Percentiles rank a stretch among this genome's conserved stretches.
Evolutionary conservation across 2,888 invertebrate genomes (phyloP).

Genomic region (Neoitamus cyanurus): DNA sequence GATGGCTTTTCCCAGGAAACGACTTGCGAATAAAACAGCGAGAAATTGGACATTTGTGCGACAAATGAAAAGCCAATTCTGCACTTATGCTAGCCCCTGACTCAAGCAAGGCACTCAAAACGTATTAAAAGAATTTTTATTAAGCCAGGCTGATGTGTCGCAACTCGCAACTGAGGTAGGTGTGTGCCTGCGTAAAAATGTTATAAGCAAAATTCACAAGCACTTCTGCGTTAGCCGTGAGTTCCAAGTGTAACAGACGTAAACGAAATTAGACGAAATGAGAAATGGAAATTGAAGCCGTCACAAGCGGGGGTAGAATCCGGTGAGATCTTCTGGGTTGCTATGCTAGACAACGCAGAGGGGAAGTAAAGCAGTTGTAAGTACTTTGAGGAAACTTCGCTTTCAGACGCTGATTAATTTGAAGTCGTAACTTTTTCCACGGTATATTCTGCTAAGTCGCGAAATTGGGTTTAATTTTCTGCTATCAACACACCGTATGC

Average conservation of each 20-base stretch:
- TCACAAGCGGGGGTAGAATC: not conserved
- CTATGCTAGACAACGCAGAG: not conserved
- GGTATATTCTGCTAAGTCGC: conserved; percentile 7
- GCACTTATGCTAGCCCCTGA: not conserved
- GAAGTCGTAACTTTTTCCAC: conserved; percentile 29
- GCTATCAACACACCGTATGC: conserved; percentile 11
- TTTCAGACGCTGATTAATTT: conserved; percentile 30
- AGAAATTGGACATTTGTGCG: not conserved
- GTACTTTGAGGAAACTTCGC: conserved; percentile 6
- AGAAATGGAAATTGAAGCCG: conserved; percentile 30
- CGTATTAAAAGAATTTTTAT: conserved; percentile 31
- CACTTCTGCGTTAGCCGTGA: not conserved
- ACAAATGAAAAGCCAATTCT: conserved; percentile 1
- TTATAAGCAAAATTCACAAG: conserved; percentile 8
- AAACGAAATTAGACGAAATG: conserved; percentile 40
- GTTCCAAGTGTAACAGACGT: conserved; percentile 10
- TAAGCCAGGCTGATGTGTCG: not conserved
- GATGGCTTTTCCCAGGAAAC: not conserved
- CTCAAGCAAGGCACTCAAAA: not conserved
- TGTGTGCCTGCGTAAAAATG: conserved; percentile 4
- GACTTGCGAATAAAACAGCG: not conserved
- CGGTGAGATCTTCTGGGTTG: not conserved
- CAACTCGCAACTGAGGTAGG: not conserved
- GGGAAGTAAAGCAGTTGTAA: conserved; percentile 4
- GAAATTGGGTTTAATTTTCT: conserved; percentile 6